A percentile compares a stretch with the other conserved stretches of the same genome.
Evolutionary conservation across 2,113 vertebrate genomes (phyloP).

Genomic region (Alligator mississippiensis): DNA sequence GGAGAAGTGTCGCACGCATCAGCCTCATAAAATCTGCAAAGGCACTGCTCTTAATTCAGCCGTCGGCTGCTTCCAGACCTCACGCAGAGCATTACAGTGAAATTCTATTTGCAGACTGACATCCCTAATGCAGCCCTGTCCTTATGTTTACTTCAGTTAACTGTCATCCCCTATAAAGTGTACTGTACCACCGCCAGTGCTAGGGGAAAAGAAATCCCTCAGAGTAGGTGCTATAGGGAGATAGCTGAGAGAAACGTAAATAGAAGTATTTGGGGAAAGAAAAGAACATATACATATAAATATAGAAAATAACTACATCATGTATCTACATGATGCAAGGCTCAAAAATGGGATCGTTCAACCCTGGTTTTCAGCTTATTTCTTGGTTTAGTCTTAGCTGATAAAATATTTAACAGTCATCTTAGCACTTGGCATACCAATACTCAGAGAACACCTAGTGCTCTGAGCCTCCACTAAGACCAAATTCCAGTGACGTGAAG

Average conservation of each 20-base stretch:
- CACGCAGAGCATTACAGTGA: constrained; percentile 51
- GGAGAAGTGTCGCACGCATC: neutral
- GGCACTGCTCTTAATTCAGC: constrained; percentile 51
- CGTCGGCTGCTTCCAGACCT: constrained; percentile 55
- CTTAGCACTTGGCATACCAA: constrained; percentile 45
- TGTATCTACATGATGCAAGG: neutral
- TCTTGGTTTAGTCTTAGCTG: constrained; percentile 34
- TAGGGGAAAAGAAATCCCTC: constrained; percentile 32
- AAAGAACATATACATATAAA: neutral
- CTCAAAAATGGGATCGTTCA: constrained; percentile 41
- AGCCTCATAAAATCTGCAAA: constrained; percentile 59
- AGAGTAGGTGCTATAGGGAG: constrained; percentile 14
- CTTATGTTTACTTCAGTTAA: constrained; percentile 69
- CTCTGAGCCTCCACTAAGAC: neutral
- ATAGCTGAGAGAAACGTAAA: constrained; percentile 16
- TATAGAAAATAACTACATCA: neutral
- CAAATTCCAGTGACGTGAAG: constrained; percentile 27
- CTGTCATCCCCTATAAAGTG: constrained; percentile 63
- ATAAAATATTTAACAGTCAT: constrained; percentile 73
- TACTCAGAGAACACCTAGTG: constrained; percentile 22
- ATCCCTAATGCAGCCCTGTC: constrained; percentile 44
- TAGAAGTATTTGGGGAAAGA: neutral
- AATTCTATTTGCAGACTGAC: constrained; percentile 64
- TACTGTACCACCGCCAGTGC: constrained; percentile 14
- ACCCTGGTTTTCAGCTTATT: constrained; percentile 12